Evolutionary conservation across 2,113 vertebrate genomes (phyloP).

Genomic region (Marcusenius ussheri): DNA sequence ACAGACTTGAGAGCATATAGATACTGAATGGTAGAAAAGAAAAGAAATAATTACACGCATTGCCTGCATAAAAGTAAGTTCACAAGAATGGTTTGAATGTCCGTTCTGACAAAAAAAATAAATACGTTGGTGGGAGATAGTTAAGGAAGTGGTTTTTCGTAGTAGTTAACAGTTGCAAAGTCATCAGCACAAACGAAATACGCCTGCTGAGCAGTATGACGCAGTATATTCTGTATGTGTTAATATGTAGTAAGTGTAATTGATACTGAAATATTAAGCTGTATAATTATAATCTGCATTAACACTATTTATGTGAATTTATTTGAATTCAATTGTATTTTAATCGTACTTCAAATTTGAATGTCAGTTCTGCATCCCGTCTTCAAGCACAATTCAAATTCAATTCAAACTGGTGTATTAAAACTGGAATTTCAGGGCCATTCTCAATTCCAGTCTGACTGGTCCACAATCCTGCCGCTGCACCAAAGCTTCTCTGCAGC

Average conservation of each 20-base stretch:
- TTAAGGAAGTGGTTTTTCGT: neutral
- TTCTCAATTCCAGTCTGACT: too few species aligned
- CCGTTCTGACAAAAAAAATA: neutral
- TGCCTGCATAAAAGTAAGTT: neutral
- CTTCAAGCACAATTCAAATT: too few species aligned
- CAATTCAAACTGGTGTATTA: too few species aligned
- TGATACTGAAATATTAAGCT: neutral
- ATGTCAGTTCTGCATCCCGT: too few species aligned
- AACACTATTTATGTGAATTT: neutral
- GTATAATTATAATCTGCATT: neutral
- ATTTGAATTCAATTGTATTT: neutral
- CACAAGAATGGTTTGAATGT: neutral
- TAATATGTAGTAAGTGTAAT: neutral
- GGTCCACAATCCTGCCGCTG: too few species aligned
- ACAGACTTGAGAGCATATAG: neutral
- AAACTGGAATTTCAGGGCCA: too few species aligned
- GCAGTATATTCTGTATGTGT: neutral
- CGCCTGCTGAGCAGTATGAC: neutral
- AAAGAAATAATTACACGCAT: neutral
- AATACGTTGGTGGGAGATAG: neutral
- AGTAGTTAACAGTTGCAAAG: neutral
- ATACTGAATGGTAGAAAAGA: neutral
- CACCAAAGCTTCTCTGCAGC: neutral
- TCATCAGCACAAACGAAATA: neutral
- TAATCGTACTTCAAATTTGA: too few species aligned